Percentiles rank a stretch among this genome's conserved stretches.
Conservation (phyloP, 2,797 vertebrate species). For the Limnodromus scolopaceus region DNA sequence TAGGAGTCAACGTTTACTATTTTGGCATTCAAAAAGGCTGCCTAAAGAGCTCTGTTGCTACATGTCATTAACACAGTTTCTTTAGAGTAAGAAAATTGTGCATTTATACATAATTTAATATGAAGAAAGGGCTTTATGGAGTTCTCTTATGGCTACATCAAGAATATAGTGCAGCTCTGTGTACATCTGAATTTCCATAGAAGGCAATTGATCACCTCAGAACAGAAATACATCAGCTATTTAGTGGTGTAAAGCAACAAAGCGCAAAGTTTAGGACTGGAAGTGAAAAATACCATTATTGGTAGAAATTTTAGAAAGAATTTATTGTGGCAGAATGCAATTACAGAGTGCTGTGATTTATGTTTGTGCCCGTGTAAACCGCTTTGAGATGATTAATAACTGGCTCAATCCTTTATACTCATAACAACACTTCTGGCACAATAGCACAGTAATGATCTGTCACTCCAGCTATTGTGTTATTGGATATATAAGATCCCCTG, state of each 20-base stretch:
- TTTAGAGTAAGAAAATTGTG: background rate
- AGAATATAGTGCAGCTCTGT: background rate
- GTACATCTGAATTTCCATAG: background rate
- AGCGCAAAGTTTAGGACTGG: background rate
- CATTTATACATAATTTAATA: slow-evolving; percentile 39
- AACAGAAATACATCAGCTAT: slow-evolving; percentile 8
- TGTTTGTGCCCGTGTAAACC: background rate
- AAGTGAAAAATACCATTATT: slow-evolving; percentile 31
- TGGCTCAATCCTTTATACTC: slow-evolving; percentile 16
- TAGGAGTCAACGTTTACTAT: background rate
- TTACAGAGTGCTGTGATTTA: slow-evolving; percentile 42
- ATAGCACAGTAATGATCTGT: slow-evolving; percentile 23
- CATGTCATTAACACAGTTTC: slow-evolving; percentile 3
- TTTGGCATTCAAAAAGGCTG: background rate
- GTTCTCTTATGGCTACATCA: background rate
- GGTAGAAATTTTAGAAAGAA: slow-evolving; percentile 35
- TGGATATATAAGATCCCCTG: background rate
- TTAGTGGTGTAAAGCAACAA: slow-evolving; percentile 7
- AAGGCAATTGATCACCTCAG: background rate
- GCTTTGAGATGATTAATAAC: slow-evolving; percentile 54
- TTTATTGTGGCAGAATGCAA: slow-evolving; percentile 44
- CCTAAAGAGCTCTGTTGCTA: background rate
- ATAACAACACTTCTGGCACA: slow-evolving; percentile 38
- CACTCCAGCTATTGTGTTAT: background rate
- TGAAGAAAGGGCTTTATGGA: background rate